These are phyloP conservation scores for Thaumetopoea pityocampa DNA, from an alignment of 1,140 invertebrate species.

Conservation along the genomic window DNA sequence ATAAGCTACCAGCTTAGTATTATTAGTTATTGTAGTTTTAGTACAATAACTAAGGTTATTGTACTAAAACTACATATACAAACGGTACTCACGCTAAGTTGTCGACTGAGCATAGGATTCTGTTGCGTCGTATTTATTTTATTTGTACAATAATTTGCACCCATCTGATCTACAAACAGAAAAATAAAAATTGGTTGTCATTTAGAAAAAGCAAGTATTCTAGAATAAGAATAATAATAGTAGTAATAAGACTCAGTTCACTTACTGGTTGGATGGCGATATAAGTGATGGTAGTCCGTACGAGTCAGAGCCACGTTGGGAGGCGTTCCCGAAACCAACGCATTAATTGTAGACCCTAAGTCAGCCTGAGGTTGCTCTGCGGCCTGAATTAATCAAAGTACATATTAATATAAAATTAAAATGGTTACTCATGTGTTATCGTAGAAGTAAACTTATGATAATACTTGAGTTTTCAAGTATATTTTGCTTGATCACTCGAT, in stretches of 20 bases:
- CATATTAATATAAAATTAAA: neutral
- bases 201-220: neutral
- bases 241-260: neutral
- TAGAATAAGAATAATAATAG: neutral
- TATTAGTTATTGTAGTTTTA: too few relatives aligned
- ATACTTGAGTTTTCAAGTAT: too few relatives aligned
- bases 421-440: too few relatives aligned
- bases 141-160: slow-evolving; percentile 63
- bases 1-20: too few relatives aligned
- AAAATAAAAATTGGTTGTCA: slow-evolving; percentile 12
- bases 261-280: slow-evolving; percentile 24
- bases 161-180: slow-evolving; percentile 59
- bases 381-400: slow-evolving; percentile 35
- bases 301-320: slow-evolving; percentile 59
- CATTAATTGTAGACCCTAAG: slow-evolving; percentile 58
- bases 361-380: slow-evolving; percentile 62
- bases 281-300: slow-evolving; percentile 55
- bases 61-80: neutral
- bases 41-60: too few relatives aligned
- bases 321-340: slow-evolving; percentile 54
- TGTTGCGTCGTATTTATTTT: slow-evolving; percentile 78
- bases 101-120: slow-evolving; percentile 88
- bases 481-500: too few relatives aligned
- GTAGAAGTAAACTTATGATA: too few relatives aligned
- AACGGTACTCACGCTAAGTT: slow-evolving; percentile 82